Percentiles rank a stretch among this genome's conserved stretches.
Evolutionary conservation across 2,888 invertebrate genomes (phyloP).

Genomic region (Fabriciana adippe): DNA sequence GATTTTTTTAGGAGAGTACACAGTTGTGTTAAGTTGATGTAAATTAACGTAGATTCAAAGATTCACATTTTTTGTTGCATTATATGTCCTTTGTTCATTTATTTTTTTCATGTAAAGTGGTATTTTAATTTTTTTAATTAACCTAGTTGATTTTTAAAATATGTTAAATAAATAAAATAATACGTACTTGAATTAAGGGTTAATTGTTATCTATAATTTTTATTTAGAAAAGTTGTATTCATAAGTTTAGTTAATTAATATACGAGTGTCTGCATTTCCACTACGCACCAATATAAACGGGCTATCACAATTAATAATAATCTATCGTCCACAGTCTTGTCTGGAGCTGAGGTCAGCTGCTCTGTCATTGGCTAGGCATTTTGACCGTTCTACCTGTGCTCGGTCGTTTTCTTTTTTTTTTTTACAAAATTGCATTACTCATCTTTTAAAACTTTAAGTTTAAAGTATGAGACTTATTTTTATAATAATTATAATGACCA

Average conservation of each 20-base stretch:
- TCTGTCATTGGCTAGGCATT: constrained; percentile 60
- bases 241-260: constrained; percentile 27
- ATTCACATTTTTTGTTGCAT: too few relatives aligned
- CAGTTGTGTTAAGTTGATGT: too few relatives aligned
- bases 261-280: constrained; percentile 19
- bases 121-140: too few relatives aligned
- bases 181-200: too few relatives aligned
- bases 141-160: too few relatives aligned
- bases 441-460: constrained; percentile 21
- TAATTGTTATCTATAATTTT: not conserved
- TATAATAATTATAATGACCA: too few relatives aligned
- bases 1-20: too few relatives aligned
- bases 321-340: constrained; percentile 41
- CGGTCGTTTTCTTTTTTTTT: constrained; percentile 32
- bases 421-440: constrained; percentile 26
- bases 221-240: constrained; percentile 17
- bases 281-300: constrained; percentile 20
- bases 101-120: too few relatives aligned
- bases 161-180: too few relatives aligned
- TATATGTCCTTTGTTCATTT: too few relatives aligned
- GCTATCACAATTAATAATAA: constrained; percentile 44
- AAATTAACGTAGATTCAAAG: too few relatives aligned
- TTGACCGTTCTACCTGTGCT: constrained; percentile 56
- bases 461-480: not conserved
- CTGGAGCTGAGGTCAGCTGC: constrained; percentile 46